Evolutionary conservation across 2,888 invertebrate genomes (phyloP), one percentile per base, ranked within the genome.

Genomic region (Microplitis deprimator): DNA sequence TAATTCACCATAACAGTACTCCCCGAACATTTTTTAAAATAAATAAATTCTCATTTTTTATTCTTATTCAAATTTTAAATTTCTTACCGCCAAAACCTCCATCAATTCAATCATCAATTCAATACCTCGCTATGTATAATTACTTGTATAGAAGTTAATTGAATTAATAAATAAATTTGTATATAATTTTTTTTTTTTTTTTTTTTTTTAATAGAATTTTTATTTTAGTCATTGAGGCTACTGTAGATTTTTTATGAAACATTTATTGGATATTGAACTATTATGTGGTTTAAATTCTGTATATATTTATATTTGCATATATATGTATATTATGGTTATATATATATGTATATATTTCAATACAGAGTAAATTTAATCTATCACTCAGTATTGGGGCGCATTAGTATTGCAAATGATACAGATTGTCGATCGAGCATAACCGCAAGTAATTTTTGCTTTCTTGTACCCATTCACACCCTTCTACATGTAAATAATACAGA

Each of bases 401-500:
- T 75, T 71, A 79, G 76, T 79, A 71, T 71, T 77, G 62, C 73
- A 76, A 78, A 73, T 74, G 81, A 77, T 79, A 68, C 16, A 16
- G 62, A 72, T 72, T 17, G 7, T 17, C 29, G 41, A n/a, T 16
- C 68, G 68, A 17, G 16, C 39, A 61, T 80, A 82, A 87, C 88
- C 87, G 85, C 87, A 87, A 83, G 79, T 50, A 77, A 79, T 78
- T 77, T 77, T 73, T 78, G 73, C 75, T 79, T 81, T 79, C 59
- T 59, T 68, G 39, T 40, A 70, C 71, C 59, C 81, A 84, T 50
- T 50, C 50, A 50, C 50, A 50, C 50, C 50, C 50, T 50, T 50
- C 8, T 50, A 82, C 87, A 85, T 86, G 87, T 87, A 87, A 88
- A 87, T 87, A 87, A 85, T 83, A 85, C 82, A 85, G 83, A 85